Percentiles rank a stretch among this genome's conserved stretches.
These are phyloP conservation scores for Athetis lepigone DNA, from an alignment of 2,888 invertebrate genomes.

Conservation along the genomic window DNA sequence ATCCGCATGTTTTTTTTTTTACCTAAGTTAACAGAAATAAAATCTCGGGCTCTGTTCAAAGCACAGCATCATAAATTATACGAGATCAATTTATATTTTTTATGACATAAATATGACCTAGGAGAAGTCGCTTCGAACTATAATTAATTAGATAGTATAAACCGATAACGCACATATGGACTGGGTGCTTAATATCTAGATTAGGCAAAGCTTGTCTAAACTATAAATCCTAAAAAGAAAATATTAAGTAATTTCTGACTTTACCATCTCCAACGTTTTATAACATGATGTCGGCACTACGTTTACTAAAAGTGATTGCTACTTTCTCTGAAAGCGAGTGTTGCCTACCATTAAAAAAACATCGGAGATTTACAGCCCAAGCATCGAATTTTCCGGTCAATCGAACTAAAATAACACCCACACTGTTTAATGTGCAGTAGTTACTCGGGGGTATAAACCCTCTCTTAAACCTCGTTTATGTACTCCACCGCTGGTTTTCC, in stretches of 20 bases:
- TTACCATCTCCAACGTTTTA: neutral
- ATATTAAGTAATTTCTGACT: neutral
- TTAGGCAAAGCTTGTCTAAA: neutral
- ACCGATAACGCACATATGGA: neutral
- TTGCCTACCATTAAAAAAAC: conserved; percentile 2
- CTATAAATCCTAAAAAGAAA: too few species aligned
- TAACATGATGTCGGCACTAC: neutral
- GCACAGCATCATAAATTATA: too few species aligned
- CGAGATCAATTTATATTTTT: too few species aligned
- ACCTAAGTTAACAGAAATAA: neutral
- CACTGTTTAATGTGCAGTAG: conserved; percentile 49
- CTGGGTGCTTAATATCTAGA: neutral
- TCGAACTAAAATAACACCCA: conserved; percentile 38
- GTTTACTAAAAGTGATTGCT: neutral
- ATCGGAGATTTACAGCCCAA: neutral
- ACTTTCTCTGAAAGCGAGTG: neutral
- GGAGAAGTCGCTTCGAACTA: too few species aligned
- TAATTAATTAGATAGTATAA: neutral
- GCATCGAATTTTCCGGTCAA: conserved; percentile 56
- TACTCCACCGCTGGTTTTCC: conserved; percentile 70
- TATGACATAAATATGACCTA: too few species aligned
- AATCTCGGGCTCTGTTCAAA: too few species aligned
- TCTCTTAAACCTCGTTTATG: conserved; percentile 52
- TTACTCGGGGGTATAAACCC: conserved; percentile 47
- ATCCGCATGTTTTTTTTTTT: too few species aligned